Evolutionary conservation across 2,797 vertebrate genomes (phyloP).

Genomic region (Diglossa cyanea): DNA sequence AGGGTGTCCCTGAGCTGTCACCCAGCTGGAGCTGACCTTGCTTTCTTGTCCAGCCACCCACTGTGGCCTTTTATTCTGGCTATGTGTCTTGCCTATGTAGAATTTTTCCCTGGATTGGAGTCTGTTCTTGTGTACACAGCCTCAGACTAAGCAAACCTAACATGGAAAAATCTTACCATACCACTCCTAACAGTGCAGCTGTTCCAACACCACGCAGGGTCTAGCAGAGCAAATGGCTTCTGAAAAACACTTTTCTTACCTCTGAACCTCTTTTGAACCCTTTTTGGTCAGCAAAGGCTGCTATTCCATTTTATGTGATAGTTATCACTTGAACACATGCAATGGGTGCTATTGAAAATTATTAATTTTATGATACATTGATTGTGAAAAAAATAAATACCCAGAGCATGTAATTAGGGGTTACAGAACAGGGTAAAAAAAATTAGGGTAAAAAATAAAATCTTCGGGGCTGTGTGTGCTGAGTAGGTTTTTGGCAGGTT

Average conservation of each 20-base stretch:
- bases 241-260: neutral
- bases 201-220: neutral
- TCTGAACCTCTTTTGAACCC: neutral
- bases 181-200: neutral
- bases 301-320: neutral
- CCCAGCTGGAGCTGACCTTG: neutral
- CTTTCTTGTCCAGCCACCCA: neutral
- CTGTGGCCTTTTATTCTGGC: neutral
- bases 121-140: neutral
- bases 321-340: neutral
- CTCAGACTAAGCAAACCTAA: neutral
- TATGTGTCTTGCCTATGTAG: fast-evolving
- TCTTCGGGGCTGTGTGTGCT: neutral
- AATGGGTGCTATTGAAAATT: neutral
- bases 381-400: neutral
- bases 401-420: neutral
- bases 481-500: neutral
- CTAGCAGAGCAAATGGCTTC: neutral
- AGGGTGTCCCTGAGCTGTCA: neutral
- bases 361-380: neutral
- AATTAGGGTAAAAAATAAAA: neutral
- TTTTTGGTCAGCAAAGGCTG: neutral
- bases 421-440: neutral
- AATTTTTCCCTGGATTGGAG: neutral
- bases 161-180: neutral